Evolutionary conservation across 2,797 vertebrate genomes (phyloP), one percentile per base, ranked within the genome.

Genomic region (Gila robusta): DNA sequence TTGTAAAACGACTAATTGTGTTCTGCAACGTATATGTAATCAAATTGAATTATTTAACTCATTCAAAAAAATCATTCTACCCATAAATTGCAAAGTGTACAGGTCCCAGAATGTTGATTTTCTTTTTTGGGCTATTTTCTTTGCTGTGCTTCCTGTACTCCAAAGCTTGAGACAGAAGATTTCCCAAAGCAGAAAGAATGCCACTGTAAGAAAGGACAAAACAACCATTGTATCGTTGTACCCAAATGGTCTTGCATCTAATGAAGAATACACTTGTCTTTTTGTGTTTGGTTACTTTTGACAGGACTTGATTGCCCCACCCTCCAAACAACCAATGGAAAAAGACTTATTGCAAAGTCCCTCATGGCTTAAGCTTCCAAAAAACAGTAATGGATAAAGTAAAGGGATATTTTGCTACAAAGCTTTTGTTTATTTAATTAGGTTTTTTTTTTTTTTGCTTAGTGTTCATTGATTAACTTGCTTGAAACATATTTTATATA

Each of bases 111-210:
- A 92, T 12, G 44, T 96, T 94, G 1, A 97, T 86, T 37, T 90
- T 93, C 84, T 69, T 90, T 67, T 78, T 73, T 0, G 83, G n/a
- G 11, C 17, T 85, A 67, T 93, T 92, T 62, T 92, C 90, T 90
- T 90, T 93, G 77, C 86, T 90, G 81, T 92, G 96, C 89, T 91
- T 94, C 91, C 93, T 94, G 66, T 93, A 94, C 89, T 96, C 95
- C 88, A 97, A 91, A 76, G 90, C 72, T 91, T 98, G 97, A 59
- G 97, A 96, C 83, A 98, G 92, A 73, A 98, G 88, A 90, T 97
- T 98, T 82, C 96, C 97, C 82, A 97, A 91, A 19, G 96, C 96
- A 44, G 97, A 97, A 16, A 98, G 95, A 90, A 97, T 88, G n/a
- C 93, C 96, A 92, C 97, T 98, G 93, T 32, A 86, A 87, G 83